These are phyloP conservation scores for Hedya salicella DNA, from an alignment of 2,888 invertebrate species.

Conservation along the genomic window DNA sequence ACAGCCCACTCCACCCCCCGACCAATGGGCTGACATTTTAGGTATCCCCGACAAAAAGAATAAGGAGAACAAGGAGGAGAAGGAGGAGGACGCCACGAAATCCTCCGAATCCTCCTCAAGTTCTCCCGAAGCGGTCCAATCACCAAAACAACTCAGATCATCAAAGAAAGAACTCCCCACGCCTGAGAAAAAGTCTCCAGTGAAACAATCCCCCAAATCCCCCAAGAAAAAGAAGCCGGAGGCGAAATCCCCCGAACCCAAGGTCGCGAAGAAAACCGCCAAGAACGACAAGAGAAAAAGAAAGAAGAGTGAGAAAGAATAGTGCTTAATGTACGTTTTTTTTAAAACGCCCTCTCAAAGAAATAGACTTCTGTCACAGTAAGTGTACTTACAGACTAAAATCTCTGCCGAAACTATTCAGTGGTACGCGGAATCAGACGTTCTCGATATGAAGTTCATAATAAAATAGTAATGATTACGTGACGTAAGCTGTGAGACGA, in stretches of 20 bases:
- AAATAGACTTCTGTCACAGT: constrained; percentile 25
- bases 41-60: constrained; percentile 72
- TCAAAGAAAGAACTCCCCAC: constrained; percentile 66
- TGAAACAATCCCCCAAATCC: constrained; percentile 70
- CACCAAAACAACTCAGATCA: constrained; percentile 71
- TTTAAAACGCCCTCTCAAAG: constrained; percentile 49
- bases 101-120: constrained; percentile 49
- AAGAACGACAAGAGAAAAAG: constrained; percentile 60
- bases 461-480: background rate
- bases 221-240: constrained; percentile 69
- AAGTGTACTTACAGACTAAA: constrained; percentile 5
- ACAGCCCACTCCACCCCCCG: constrained; percentile 78
- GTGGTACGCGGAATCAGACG: background rate
- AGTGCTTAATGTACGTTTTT: constrained; percentile 77
- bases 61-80: constrained; percentile 14
- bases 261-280: constrained; percentile 55
- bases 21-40: constrained; percentile 80
- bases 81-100: constrained; percentile 46
- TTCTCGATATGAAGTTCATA: background rate
- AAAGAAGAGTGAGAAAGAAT: constrained; percentile 78
- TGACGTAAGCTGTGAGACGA: background rate
- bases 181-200: constrained; percentile 60
- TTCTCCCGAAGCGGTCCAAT: constrained; percentile 60
- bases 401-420: background rate
- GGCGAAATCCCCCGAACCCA: constrained; percentile 61